Conservation (phyloP, 2,113 vertebrate species). For the Equus przewalskii region DNA sequence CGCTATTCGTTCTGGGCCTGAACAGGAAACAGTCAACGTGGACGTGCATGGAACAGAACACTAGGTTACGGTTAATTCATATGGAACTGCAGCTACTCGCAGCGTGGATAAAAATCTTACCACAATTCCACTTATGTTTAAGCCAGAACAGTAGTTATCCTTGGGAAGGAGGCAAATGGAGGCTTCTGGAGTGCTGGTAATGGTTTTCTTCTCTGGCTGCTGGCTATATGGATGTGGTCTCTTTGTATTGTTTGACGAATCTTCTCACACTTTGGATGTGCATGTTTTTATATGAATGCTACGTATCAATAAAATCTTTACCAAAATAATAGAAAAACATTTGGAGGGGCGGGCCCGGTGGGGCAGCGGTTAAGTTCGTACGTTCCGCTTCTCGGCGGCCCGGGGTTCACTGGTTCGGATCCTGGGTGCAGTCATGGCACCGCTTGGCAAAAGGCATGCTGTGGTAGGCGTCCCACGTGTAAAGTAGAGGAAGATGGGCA, state of each 20-base stretch:
- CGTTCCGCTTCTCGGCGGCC: no score
- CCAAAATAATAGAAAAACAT: not conserved
- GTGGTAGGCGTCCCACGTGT: no score
- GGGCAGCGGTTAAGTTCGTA: no score
- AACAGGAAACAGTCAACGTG: not conserved
- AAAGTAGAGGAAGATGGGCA: no score
- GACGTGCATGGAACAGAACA: not conserved
- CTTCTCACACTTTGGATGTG: not conserved
- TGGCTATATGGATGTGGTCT: not conserved
- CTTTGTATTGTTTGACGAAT: not conserved
- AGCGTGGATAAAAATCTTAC: not conserved
- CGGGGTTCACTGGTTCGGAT: no score
- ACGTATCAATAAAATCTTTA: not conserved
- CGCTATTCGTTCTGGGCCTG: not conserved
- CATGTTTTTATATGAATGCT: not conserved
- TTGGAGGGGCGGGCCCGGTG: not conserved
- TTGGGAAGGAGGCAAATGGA: not conserved
- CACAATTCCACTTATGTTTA: not conserved
- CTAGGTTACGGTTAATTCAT: not conserved
- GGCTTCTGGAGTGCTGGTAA: not conserved
- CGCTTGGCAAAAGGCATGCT: no score
- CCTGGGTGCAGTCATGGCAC: no score
- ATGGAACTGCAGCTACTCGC: not conserved
- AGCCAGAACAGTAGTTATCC: not conserved
- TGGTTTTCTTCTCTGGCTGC: not conserved